These are phyloP conservation scores for Proales similis DNA, from an alignment of 1,140 invertebrate species.

Conservation along the genomic window DNA sequence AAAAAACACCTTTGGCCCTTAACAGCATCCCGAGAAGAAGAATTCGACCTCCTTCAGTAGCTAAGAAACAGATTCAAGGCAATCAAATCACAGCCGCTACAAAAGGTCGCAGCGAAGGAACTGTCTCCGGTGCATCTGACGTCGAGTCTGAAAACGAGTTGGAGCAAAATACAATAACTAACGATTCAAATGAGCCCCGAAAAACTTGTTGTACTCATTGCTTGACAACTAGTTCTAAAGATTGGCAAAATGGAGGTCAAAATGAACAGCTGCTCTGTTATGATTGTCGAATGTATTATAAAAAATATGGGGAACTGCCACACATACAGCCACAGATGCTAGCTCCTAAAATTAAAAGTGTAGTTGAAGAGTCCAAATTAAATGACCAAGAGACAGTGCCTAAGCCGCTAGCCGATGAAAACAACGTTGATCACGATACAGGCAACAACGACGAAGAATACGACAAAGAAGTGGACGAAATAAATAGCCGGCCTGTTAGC, in stretches of 20 bases:
- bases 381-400: too few relatives aligned
- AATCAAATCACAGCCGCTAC: too few relatives aligned
- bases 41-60: constrained; percentile 71
- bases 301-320: constrained; percentile 73
- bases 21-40: constrained; percentile 73
- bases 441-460: not conserved
- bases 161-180: constrained; percentile 6
- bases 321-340: not conserved
- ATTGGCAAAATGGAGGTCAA: constrained; percentile 10
- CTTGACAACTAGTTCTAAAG: constrained; percentile 32
- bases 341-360: too few relatives aligned
- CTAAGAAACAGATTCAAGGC: constrained; percentile 60
- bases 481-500: constrained; percentile 3
- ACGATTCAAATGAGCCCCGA: not conserved
- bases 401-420: constrained; percentile 2
- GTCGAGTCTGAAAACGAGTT: constrained; percentile 80
- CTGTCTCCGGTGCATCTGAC: constrained; percentile 61
- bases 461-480: not conserved
- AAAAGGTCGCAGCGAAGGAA: too few relatives aligned
- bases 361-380: too few relatives aligned
- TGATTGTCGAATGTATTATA: constrained; percentile 71
- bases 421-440: not conserved
- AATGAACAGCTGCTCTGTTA: constrained; percentile 62
- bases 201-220: constrained; percentile 27
- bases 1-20: constrained; percentile 96